Evolutionary conservation across 2,113 vertebrate genomes (phyloP), one percentile per base, ranked within the genome.

Genomic region (Pterocles burchelli): DNA sequence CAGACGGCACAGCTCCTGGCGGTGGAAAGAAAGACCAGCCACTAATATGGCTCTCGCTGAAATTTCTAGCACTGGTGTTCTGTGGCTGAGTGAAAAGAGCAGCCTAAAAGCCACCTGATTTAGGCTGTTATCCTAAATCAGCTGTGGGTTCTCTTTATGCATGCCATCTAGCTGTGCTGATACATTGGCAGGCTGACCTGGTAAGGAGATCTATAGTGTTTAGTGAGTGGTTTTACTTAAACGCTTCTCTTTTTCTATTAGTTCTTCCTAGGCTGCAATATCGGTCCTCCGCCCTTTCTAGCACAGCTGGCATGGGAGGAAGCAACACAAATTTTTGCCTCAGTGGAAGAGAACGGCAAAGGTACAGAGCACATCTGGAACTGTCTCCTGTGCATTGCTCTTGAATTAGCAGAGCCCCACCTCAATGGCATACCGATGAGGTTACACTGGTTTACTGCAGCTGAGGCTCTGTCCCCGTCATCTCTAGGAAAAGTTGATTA

Each of bases 401-500:
- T n/a, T 46, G 45, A 62, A 38, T 54, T 26, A 45, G 48, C 1
- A 2, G 67, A 80, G 2, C 5, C 45, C 20, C n/a, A 57, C 52
- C 51, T 65, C 46, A 45, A 21, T 55, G 54, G 36, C 84, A 92
- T 76, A 84, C 45, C 45, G 54, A 31, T 90, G 73, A 57, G 51
- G 24, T 49, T 65, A 81, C 51, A 67, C 43, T 21, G 22, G 59
- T 72, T 74, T 86, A 79, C 88, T 78, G 63, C 41, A 90, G 78
- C 78, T 41, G 74, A 71, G 91, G 59, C 33, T 82, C 33, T 73
- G 65, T 85, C 66, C 49, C 31, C 2, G 0, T 65, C 58, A 67
- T 31, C 19, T 93, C 90, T 83, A 95, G 57, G 93, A 95, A 94
- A 97, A 94, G 92, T 70, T 95, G 95, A 94, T 97, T 95, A 97